Evolutionary conservation across 1,140 invertebrate species (phyloP), one percentile per base, ranked within the genome.

Genomic region (Cheumatopsyche charites): DNA sequence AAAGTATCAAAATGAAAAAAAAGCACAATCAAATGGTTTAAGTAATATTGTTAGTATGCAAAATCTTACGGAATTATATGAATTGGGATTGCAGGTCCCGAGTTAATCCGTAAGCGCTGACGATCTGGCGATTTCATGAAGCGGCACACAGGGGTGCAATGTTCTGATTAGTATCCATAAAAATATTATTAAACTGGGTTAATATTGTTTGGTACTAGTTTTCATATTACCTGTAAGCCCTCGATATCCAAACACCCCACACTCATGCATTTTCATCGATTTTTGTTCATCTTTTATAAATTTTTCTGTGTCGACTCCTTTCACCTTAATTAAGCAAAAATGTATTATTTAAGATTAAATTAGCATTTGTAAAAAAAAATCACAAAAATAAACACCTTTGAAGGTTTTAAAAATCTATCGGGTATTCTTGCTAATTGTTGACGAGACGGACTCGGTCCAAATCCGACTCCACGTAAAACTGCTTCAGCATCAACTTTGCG

Each of bases 401-500:
- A 85, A 62, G 83, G 83, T 47, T 80, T 78, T 73, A 84, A 76
- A 74, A 85, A 88, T 75, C 87, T 79, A 76, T 87, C 86, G 1
- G 91, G 91, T 78, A 93, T 92, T 61, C 89, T 83, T 49, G 87
- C 85, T 36, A 90, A 79, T 76, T 83, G 81, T 78, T 84, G 83
- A 65, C 83, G 82, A 55, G 82, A 82, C 71, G 84, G 82, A 77
- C 83, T 85, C 13, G 87, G 86, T 11, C 89, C 89, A 83, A 92
- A 91, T n/a, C 89, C 91, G 62, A 91, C 82, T 49, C 87, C 88
- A 19, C 92, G 75, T 3, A 93, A 79, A 26, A 92, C 87, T 49
- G 90, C 90, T 80, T 92, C 90, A 0, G 91, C 91, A 82, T 93
- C 91, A 2, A 90, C 88, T 77, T 86, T 87, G 66, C 91, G 82